These are phyloP conservation scores for Drosophila birchii DNA, from an alignment of 2,888 invertebrate species.

Conservation along the genomic window DNA sequence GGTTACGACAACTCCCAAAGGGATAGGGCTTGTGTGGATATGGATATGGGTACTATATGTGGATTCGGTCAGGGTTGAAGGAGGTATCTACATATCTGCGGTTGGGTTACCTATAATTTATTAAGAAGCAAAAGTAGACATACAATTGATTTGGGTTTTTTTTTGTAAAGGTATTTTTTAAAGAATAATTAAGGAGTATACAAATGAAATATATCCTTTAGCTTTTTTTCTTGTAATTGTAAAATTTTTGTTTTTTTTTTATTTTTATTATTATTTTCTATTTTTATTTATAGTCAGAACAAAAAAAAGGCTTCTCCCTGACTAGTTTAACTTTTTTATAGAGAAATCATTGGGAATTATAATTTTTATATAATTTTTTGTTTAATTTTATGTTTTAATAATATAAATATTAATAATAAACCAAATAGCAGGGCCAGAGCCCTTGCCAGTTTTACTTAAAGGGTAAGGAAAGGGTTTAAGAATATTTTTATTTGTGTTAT, in stretches of 20 bases:
- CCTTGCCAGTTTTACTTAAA: too few species aligned
- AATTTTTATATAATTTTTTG: too few species aligned
- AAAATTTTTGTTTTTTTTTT: neutral
- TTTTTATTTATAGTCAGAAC: neutral
- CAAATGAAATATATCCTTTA: neutral
- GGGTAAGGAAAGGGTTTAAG: too few species aligned
- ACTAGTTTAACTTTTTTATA: too few species aligned
- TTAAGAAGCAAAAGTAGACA: neutral
- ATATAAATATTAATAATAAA: too few species aligned
- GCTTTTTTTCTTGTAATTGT: neutral
- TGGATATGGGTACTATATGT: neutral
- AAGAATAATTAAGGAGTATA: neutral
- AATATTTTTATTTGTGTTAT: neutral
- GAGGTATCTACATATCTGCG: neutral
- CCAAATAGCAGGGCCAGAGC: too few species aligned
- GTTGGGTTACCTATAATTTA: slow-evolving; percentile 1
- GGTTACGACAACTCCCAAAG: neutral
- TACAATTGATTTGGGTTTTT: slow-evolving; percentile 4
- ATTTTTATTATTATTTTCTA: neutral
- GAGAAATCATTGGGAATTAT: too few species aligned
- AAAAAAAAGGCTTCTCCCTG: too few species aligned
- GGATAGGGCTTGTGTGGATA: neutral
- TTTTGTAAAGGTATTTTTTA: neutral
- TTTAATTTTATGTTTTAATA: too few species aligned
- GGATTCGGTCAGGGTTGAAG: neutral